These are phyloP conservation scores for Drosophila busckii DNA, from an alignment of 1,140 invertebrate genomes.

Conservation along the genomic window DNA sequence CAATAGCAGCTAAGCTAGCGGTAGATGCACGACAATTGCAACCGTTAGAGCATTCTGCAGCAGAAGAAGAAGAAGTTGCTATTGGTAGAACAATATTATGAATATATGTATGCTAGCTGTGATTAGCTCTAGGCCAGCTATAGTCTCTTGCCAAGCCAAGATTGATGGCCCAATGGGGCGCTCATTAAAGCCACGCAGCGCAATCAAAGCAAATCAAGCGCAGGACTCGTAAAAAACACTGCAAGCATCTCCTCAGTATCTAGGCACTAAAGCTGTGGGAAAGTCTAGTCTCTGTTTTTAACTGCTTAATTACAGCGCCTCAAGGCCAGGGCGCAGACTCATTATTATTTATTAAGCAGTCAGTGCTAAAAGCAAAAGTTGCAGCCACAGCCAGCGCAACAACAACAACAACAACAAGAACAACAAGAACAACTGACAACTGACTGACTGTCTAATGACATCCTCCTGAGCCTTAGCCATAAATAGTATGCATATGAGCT, in stretches of 20 bases:
- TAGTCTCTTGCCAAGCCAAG: conserved; percentile 19
- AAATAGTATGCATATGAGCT: conserved; percentile 44
- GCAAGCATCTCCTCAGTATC: conserved; percentile 11
- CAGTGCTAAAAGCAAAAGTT: neutral
- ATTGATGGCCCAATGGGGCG: conserved; percentile 57
- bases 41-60: conserved; percentile 12
- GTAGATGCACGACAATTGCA: conserved; percentile 39
- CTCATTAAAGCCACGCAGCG: conserved; percentile 71
- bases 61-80: neutral
- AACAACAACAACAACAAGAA: conserved; percentile 41
- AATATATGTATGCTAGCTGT: conserved; percentile 52
- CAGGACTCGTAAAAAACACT: conserved; percentile 51
- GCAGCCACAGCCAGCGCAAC: neutral
- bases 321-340: conserved; percentile 48
- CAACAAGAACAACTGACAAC: conserved; percentile 20
- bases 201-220: conserved; percentile 73
- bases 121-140: conserved; percentile 39
- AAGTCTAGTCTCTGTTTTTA: conserved; percentile 53
- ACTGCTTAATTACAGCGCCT: conserved; percentile 76
- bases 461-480: conserved; percentile 10
- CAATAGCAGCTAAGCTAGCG: conserved; percentile 49
- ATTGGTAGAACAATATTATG: conserved; percentile 46
- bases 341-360: too few species aligned
- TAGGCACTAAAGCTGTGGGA: conserved; percentile 55
- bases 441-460: conserved; percentile 69